Base-by-base conservation (phyloP, 2,888 invertebrate genomes). In the Eueremaeus valkanovi region DNA sequence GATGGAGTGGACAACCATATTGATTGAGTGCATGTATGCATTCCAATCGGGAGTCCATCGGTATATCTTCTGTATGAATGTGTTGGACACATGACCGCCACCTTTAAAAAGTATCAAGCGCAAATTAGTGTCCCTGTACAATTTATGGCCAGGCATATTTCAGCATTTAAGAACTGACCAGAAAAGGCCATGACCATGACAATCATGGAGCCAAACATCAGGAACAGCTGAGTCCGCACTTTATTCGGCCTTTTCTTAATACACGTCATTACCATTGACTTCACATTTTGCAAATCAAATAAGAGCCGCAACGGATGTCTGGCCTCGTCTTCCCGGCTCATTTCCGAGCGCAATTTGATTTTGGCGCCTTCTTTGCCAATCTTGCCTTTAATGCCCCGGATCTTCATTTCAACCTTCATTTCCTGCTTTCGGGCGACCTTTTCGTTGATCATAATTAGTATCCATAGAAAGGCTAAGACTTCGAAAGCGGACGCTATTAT, bases 391-490 rank as follows among this genome's bases (percentile, higher is more conserved):
- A 31, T 31, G 1, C 31, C 61, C 18, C 16, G 11, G 1, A 31
- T n/a, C 18, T 63, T 63, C 63, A 33, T 63, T n/a, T 63, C 66
- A 24, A 66, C 40, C 21, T 66, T 40, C 40, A 66, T 8, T 21
- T 40, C 66, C 13, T 66, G 66, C 21, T 40, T 66, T 66, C 40
- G n/a, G 6, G 66, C 66, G 0, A 66, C 13, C 21, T 36, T 21
- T 40, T 66, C 66, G 13, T 66, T 40, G 40, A 66, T 21, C 66
- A 66, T 66, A 36, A 66, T n/a, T 21, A 36, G 8, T n/a, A 36
- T 21, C 66, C 66, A 66, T 16, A 66, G 3, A n/a, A 66, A 16
- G 29, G 66, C 36, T 1, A 66, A 13, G 0, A 66, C 8, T 40
- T 66, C 36, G 9, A 40, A 40, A 11, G 3, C 31, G 24, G 40